Base-by-base conservation (phyloP, 2,113 vertebrate species). In the Myrmophylax atrothorax region DNA sequence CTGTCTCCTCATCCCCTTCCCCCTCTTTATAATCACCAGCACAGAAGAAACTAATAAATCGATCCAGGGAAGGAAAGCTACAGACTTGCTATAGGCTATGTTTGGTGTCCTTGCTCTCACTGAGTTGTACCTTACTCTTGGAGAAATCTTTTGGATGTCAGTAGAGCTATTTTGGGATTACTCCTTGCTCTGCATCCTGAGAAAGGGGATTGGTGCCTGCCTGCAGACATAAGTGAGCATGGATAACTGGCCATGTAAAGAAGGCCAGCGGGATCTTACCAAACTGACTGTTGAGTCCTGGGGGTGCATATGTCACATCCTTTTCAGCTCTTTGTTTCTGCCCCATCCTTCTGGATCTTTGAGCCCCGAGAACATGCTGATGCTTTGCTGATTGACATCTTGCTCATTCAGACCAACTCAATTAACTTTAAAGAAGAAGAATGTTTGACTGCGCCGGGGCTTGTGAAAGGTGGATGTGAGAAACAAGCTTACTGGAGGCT, bases 41-140 rank as follows among this genome's bases (percentile, higher is more conserved):
- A 92, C 22, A 44, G 91, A 74, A 87, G 56, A 95, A 94, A 96
- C 96, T 92, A 95, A 96, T 97, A 97, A 90, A 95, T 95, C 1
- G 88, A 56, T 84, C 77, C 56, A 26, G 22, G 33, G 60, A 60
- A 68, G 76, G 68, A 91, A n/a, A 78, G 55, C 83, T 87, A 50
- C 59, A 81, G 52, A 46, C 75, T 90, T 92, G 86, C 80, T 84
- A 35, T n/a, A 28, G 86, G 93, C 91, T 87, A 7, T 46, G 26
- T 87, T 78, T 6, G 4, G 22, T 75, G 80, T 80, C 76, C 47
- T 89, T 90, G 38, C 55, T 74, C n/a, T 81, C 42, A 67, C 29
- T 24, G 64, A 59, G 26, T 55, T 78, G 60, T 70, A 20, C 52
- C 38, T 88, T 69, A 38, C 42, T 94, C 2, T 3, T 62, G 55